Conservation (phyloP, 2,797 vertebrate species). For the Bradypodion ventrale region DNA sequence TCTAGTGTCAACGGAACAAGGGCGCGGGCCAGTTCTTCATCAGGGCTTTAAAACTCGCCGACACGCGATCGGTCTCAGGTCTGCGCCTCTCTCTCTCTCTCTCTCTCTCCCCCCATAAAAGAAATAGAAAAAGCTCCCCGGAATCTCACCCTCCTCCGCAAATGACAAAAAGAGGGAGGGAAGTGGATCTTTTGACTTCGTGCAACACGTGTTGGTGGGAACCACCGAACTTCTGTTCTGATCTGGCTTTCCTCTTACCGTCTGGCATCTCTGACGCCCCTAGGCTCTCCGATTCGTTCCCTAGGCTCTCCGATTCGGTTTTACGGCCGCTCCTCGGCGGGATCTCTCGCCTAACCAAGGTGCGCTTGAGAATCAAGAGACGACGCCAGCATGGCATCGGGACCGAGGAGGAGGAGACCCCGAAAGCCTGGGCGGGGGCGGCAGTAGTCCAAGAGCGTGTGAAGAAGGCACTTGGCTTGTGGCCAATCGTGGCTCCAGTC, state of each 20-base stretch:
- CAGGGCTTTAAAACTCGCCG: neutral
- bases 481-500: no score
- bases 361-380: neutral
- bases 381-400: no score
- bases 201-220: slow-evolving; percentile 3
- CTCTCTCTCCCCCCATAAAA: neutral
- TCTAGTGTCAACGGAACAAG: no score
- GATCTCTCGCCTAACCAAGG: no score
- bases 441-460: neutral
- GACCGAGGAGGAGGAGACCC: neutral
- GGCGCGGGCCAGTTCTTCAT: neutral
- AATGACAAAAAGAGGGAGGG: no score
- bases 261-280: neutral
- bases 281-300: neutral
- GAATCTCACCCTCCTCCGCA: no score
- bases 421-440: neutral
- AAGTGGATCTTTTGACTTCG: neutral
- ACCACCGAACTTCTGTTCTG: neutral
- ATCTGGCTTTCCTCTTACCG: neutral
- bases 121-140: neutral
- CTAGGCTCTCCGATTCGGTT: no score
- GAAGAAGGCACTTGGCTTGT: neutral
- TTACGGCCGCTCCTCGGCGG: no score
- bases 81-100: no score
- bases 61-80: neutral